Evolutionary conservation across 1,140 invertebrate genomes (phyloP), one percentile per base, ranked within the genome.

Genomic region (Helicoverpa zea): DNA sequence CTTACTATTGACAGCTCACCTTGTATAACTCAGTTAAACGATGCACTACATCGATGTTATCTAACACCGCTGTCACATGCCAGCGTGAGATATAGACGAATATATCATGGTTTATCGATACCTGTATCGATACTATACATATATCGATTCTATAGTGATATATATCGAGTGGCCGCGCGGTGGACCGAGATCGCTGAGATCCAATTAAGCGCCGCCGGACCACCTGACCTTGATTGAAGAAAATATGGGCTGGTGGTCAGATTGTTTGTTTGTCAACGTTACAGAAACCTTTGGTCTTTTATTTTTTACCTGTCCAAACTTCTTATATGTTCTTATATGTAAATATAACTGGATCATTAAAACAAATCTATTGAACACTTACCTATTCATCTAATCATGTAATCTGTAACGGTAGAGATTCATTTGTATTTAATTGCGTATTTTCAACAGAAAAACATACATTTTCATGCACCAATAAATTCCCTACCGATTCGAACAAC

Each of bases 151-250:
- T n/a, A 14, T 54, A 54, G 16, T 14, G 16, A 47, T 64, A n/a
- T 43, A 7, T 43, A 43, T 43, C 4, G 35, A 43, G 35, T 43
- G 30, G 30, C 35, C 12, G 30, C 23, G 61, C 61, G 43, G 30
- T 64, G 30, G n/a, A 64, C 61, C 61, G 61, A 16, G 14, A 64
- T 64, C 61, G 10, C 29, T n/a, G 61, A 4, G 61, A 64, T 64
- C 61, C 61, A 64, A 64, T 64, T 64, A 64, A 47, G 30, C 35
- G 10, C 9, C 30, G n/a, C 13, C 61, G 61, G 47, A 12, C 35
- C 35, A 43, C 4, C 9, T 47, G 61, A 30, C 61, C 61, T 64
- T 64, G 61, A 47, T 64, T 12, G 61, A 30, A 64, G n/a, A 43
- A 43, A 29, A 63, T 35, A 63, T 23, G 13, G 3, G 13, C n/a